phyloP scores from a whole-genome alignment of 1,140 invertebrate genomes.

The Grapholita molesta region DNA sequence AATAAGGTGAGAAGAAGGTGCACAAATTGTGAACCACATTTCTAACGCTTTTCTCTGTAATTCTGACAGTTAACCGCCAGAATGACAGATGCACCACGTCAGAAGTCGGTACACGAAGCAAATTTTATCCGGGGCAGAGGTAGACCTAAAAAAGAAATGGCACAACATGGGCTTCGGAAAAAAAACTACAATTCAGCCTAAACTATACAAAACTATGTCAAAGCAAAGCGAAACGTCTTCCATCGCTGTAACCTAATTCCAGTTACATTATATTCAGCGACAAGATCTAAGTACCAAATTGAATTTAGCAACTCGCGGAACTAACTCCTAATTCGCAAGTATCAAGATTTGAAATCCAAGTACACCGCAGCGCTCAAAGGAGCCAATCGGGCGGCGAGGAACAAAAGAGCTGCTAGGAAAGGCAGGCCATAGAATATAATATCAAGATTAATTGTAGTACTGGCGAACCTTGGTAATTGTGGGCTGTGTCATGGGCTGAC shows the following conservation, averaged over 20 bases:
- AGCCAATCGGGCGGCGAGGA: constrained; percentile 5
- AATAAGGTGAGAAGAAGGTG: no score
- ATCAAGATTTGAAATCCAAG: constrained; percentile 6
- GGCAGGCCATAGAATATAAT: constrained; percentile 15
- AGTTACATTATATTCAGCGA: not conserved
- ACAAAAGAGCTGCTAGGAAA: constrained; percentile 14
- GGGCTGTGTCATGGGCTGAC: not conserved
- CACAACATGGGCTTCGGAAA: no score
- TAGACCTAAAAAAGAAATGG: no score
- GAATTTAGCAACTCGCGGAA: not conserved
- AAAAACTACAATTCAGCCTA: not conserved
- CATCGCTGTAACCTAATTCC: not conserved
- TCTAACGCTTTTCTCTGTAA: no score
- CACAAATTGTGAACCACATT: no score
- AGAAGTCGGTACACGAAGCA: no score
- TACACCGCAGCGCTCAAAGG: not conserved
- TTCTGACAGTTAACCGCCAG: no score
- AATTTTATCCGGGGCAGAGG: no score
- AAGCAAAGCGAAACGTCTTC: not conserved
- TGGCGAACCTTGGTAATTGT: not conserved
- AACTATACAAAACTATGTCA: not conserved
- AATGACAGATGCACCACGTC: no score
- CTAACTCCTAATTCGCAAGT: not conserved
- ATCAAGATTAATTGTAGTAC: constrained; percentile 15
- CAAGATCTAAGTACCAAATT: not conserved